Base-by-base conservation (phyloP, 1,140 invertebrate species). In the Neomicropteryx cornuta region DNA sequence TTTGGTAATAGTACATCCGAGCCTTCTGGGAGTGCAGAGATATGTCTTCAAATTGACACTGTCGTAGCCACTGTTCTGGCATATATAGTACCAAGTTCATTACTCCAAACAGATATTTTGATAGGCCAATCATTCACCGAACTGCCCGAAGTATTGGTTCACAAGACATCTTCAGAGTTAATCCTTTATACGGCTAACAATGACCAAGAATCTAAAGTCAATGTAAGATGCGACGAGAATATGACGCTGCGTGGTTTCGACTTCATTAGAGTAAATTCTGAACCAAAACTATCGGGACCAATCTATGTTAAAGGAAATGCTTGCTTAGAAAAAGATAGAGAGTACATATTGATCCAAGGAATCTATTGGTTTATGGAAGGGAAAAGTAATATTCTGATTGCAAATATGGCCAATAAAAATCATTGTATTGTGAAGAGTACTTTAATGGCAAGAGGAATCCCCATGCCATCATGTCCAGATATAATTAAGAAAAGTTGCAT, bases 51-150 rank as follows among this genome's bases (percentile, higher is more conserved):
- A 18, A 11, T 40, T 6, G 38, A 40, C 29, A 33, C 29, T 33
- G 19, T 40, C 5, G 19, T 33, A 10, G 31, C 31, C 5, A 20
- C 18, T n/a, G 34, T 40, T 18, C 21, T 33, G 4, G 31, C 31
- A 3, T 40, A 33, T 33, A 24, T 40, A 8, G 38, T 40, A 2
- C 13, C 17, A 2, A 32, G 34, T 18, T 5, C 18, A 14, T 33
- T 17, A 33, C 14, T 40, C 13, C 33, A 21, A 5, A 24, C 20
- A 14, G 38, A 40, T 21, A 3, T 40, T 6, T 22, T 40, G 3
- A 13, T 40, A 6, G 38, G 38, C 13, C 38, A 40, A 18, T 33
- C 23, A 18, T 8, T 40, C 4, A 40, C 38, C 28, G 38, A 40
- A 22, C 4, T 20, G 16, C 8, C 38, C 5, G 21, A 33, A 3